Evolutionary conservation across 2,113 vertebrate species (phyloP), one percentile per base, ranked within the genome.

Genomic region (Tapirus terrestris): DNA sequence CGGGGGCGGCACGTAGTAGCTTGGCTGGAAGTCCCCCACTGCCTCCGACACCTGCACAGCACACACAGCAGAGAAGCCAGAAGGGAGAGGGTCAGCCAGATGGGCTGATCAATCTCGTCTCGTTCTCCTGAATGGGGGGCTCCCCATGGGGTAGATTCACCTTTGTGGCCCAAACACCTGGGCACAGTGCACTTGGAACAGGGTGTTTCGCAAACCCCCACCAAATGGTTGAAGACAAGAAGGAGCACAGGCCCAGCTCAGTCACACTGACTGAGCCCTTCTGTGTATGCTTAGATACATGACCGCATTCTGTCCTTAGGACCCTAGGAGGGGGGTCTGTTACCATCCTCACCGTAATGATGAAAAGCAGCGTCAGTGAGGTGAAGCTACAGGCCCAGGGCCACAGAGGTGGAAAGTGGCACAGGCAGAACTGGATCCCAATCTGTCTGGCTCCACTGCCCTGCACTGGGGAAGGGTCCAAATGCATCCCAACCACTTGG

Each of bases 31-130:
- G 92, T 99, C 98, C 96, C 97, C 96, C 77, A 72, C 21, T 76
- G 97, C 97, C 72, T 99, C 98, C 2, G 98, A 93, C 81, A 98
- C 81, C 99, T 99, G 97, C 0, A 0, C 10, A 61, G 98, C 36
- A 97, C n/a, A 96, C 56, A 85, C 0, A 13, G 92, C 95, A 73
- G 11, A 97, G 85, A 96, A 48, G n/a, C 27, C 73, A 20, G 21
- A 48, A 45, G 31, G 31, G 45, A 36, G n/a, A 31, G 13, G 11
- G 21, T 77, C 27, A 94, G 93, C 53, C 67, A 68, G 48, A 12
- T 1, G 1, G 45, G 82, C 39, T 27, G 12, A 6, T 20, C 39
- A 5, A 17, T 36, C 10, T 14, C 0, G 1, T 20, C 43, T 63
- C 45, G 7, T 13, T 39, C 73, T 36, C 58, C 33, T 5, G 0